Evolutionary conservation across 2,888 invertebrate genomes (phyloP), one percentile per base, ranked within the genome.

Genomic region (Nomada goodeniana): DNA sequence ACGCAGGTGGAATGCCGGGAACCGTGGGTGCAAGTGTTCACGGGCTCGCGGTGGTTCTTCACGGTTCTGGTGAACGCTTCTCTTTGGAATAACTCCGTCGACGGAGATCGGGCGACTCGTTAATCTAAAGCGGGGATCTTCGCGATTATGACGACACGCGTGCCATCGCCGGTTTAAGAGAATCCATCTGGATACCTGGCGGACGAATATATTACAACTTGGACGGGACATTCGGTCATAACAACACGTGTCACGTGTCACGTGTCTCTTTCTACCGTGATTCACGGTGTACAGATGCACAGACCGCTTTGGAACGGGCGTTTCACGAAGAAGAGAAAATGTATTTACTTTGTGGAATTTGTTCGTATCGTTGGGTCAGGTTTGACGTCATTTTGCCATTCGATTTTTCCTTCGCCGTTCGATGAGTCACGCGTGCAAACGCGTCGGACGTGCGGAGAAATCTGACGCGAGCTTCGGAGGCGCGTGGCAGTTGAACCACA

Each of bases 221-320:
- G 11, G 72, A 72, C 61, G 71, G 71, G 60, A 77, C 74, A 44
- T 65, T 63, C 47, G 69, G 83, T 73, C 82, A 73, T 59, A 69
- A 82, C 73, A 79, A 82, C 76, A 73, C 65, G 50, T 60, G 69
- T 71, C 76, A 73, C 65, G 50, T 60, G 69, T 71, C 69, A 29
- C 53, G 47, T 26, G 63, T 73, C 82, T 64, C 36, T 1, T 63
- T 68, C 50, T 4, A 64, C 11, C 11, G 5, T 36, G 36, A 36
- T 36, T 36, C 36, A 36, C 5, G 36, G 36, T 36, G 36, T 36
- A 36, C 36, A 36, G 36, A 36, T 36, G 36, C 36, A 7, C 36
- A 36, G 36, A 0, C 36, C 36, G 36, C 36, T 36, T 36, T 36
- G 36, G 36, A 7, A 1, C 36, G 5, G 36, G 0, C 36, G 50